Conservation (phyloP, 2,113 vertebrate species). For the Colossoma macropomum region DNA sequence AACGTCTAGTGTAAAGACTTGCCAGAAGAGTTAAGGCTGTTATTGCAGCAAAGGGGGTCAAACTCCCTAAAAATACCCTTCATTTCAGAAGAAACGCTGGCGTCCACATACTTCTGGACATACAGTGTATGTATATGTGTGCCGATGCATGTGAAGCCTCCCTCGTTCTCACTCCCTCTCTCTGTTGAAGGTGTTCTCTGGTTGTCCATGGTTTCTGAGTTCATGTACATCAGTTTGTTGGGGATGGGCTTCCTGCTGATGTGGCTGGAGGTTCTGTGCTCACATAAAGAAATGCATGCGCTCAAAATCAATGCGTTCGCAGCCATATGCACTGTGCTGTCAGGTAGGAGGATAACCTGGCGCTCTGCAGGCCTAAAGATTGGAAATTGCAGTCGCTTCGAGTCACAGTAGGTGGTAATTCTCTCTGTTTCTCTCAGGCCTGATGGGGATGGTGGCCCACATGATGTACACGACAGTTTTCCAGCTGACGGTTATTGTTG, state of each 20-base stretch:
- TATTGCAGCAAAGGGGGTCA: too few species aligned
- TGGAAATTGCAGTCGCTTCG: not conserved
- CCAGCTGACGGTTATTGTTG: conserved; percentile 86
- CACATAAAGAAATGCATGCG: conserved; percentile 78
- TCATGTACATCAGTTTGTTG: conserved; percentile 81
- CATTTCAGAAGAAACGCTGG: too few species aligned
- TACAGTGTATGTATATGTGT: too few species aligned
- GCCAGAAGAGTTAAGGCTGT: too few species aligned
- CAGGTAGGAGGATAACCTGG: conserved; percentile 56
- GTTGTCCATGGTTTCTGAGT: conserved; percentile 83
- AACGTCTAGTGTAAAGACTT: too few species aligned
- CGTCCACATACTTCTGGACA: too few species aligned
- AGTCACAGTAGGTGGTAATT: not conserved
- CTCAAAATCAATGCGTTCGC: conserved; percentile 85
- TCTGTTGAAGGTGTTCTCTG: conserved; percentile 80
- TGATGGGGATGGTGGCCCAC: conserved; percentile 85
- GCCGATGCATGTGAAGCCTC: not conserved
- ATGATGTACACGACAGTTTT: conserved; percentile 92
- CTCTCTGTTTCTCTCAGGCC: conserved; percentile 62
- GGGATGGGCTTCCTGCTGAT: conserved; percentile 82
- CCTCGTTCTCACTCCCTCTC: not conserved
- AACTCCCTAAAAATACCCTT: too few species aligned
- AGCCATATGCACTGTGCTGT: conserved; percentile 82
- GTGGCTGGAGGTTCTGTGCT: conserved; percentile 80
- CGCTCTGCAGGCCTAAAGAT: not conserved